Evolutionary conservation across 2,888 invertebrate genomes (phyloP), one percentile per base, ranked within the genome.

Genomic region (Copidosoma aretas): DNA sequence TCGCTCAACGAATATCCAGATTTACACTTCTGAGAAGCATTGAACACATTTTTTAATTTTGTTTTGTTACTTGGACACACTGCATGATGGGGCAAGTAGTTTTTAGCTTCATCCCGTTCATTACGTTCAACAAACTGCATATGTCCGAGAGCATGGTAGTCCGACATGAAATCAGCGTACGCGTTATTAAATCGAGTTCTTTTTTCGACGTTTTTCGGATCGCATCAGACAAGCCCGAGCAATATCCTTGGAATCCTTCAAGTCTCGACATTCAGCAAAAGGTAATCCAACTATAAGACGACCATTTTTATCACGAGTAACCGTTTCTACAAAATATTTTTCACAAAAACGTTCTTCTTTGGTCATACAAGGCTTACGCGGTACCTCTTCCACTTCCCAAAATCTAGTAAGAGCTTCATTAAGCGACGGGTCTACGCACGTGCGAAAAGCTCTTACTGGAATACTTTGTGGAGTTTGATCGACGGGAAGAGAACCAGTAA

Each of bases 221-320:
- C 51, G 49, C 0, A 21, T 10, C 1, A 60, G 32, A 19, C 49
- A 51, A n/a, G 25, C 17, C 14, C 17, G 1, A 5, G 62, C 41
- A 0, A 54, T 41, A 10, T 19, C 4, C 1, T 41, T 1, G 1
- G 32, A 19, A 19, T 19, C 52, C 0, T 10, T 1, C 1, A 51
- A 32, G 2, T 10, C n/a, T 19, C 51, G 51, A 1, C n/a, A 1
- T 2, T 32, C 10, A 10, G 5, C 4, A 19, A 60, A 60, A 12
- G 52, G 52, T 1, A 60, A 10, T 1, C 60, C 19, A 14, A 60
- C 51, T 2, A 62, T 43, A 10, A 62, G 53, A 15, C 62, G 41
- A 22, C 32, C 8, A 8, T 8, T 32, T 8, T 3, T 8, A 8
- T 32, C 62, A 17, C 43, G 39, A 22, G 22, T 25, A 15, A 22